Evolutionary conservation across 1,140 invertebrate species (phyloP).

Genomic region (Orius laevigatus): DNA sequence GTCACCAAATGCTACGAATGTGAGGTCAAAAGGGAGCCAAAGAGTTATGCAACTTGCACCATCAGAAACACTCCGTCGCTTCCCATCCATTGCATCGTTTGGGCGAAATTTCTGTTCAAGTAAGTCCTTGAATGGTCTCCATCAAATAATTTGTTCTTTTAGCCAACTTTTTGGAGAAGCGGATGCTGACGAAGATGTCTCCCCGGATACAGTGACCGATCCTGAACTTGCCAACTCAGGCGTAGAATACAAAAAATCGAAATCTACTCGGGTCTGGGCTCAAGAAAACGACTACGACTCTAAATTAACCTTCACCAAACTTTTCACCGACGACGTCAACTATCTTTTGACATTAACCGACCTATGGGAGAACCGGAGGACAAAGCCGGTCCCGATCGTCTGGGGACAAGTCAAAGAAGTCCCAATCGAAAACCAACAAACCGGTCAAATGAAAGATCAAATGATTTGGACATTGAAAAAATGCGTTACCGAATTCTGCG

Average conservation of each 20-base stretch:
- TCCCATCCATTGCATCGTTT: constrained; percentile 97
- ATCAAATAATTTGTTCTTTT: constrained; percentile 21
- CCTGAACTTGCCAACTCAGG: not conserved
- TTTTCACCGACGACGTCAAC: constrained; percentile 91
- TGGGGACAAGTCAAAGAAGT: constrained; percentile 49
- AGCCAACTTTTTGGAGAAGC: constrained; percentile 95
- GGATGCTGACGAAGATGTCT: constrained; percentile 89
- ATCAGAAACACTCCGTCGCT: constrained; percentile 99
- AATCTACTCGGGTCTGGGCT: constrained; percentile 47
- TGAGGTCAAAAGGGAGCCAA: constrained; percentile 75
- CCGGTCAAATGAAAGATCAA: constrained; percentile 42
- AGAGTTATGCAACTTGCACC: constrained; percentile 93
- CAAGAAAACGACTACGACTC: constrained; percentile 67
- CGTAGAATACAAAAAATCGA: constrained; percentile 2
- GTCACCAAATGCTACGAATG: constrained; percentile 96
- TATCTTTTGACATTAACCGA: constrained; percentile 90
- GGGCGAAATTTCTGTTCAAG: constrained; percentile 99
- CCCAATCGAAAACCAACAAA: constrained; percentile 24
- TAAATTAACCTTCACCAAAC: constrained; percentile 65
- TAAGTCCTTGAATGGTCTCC: constrained; percentile 30
- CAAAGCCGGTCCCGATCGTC: constrained; percentile 58
- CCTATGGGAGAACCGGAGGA: constrained; percentile 74
- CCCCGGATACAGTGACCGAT: not conserved
- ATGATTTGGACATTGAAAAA: constrained; percentile 64
- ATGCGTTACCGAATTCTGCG: constrained; percentile 57